These are phyloP conservation scores for Neelides folsomi DNA, from an alignment of 2,888 invertebrate genomes.

Conservation along the genomic window DNA sequence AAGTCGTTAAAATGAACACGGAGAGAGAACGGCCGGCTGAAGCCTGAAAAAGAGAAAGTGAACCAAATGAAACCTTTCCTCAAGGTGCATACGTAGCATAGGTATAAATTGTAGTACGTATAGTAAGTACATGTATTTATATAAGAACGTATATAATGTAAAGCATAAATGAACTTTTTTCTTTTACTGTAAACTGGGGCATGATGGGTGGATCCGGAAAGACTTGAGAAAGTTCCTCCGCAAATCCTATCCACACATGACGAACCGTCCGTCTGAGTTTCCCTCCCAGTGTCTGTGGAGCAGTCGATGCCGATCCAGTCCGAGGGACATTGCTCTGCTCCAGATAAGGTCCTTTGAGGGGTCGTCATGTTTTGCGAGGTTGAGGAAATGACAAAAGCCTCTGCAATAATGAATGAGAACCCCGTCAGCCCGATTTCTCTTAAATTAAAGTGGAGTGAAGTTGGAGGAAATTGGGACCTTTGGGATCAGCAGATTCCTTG, in stretches of 20 bases:
- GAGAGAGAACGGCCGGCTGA: slow-evolving; percentile 30
- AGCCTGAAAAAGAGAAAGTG: slow-evolving; percentile 16
- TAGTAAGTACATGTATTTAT: slow-evolving; percentile 43
- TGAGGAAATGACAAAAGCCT: slow-evolving; percentile 30
- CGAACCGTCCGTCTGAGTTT: slow-evolving; percentile 26
- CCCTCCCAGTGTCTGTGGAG: slow-evolving; percentile 32
- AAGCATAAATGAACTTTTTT: not conserved
- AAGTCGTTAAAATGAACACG: slow-evolving; percentile 33
- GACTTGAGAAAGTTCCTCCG: slow-evolving; percentile 29
- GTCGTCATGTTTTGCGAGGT: slow-evolving; percentile 24
- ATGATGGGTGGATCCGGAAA: slow-evolving; percentile 45
- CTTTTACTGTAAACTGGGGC: slow-evolving; percentile 58
- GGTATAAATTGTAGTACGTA: not conserved
- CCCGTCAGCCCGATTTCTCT: too few species aligned
- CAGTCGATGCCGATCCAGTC: slow-evolving; percentile 31
- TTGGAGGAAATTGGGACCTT: slow-evolving; percentile 8
- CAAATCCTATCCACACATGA: slow-evolving; percentile 31
- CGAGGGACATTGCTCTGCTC: slow-evolving; percentile 32
- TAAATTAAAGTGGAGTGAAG: too few species aligned
- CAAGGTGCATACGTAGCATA: not conserved
- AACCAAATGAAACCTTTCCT: not conserved
- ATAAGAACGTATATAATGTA: not conserved
- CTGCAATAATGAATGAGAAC: slow-evolving; percentile 8
- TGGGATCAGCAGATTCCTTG: slow-evolving; percentile 25
- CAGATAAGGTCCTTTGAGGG: slow-evolving; percentile 27